A percentile compares a stretch with the other conserved stretches of the same genome.
Conservation (phyloP, 2,888 invertebrate species). For the Clanis bilineata region DNA sequence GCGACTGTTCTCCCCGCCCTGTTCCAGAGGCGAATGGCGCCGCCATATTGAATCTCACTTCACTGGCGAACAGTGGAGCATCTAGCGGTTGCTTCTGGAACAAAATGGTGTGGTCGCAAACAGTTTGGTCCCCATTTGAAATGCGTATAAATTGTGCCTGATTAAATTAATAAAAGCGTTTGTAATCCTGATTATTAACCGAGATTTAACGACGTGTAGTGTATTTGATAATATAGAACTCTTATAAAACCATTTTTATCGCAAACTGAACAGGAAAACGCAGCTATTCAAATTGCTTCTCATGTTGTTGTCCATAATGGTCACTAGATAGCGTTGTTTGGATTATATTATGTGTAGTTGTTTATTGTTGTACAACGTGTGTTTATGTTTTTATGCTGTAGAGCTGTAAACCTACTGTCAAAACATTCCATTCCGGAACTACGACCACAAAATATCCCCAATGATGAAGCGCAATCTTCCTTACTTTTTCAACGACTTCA, state of each 20-base stretch:
- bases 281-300: background rate
- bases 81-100: constrained; percentile 60
- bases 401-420: constrained; percentile 10
- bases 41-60: constrained; percentile 77
- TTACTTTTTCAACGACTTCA: background rate
- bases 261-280: no score
- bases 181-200: background rate
- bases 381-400: constrained; percentile 25
- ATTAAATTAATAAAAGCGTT: background rate
- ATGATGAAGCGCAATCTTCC: constrained; percentile 17
- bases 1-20: constrained; percentile 81
- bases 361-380: constrained; percentile 18
- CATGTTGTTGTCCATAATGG: constrained; percentile 25
- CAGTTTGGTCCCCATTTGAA: background rate
- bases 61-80: constrained; percentile 54
- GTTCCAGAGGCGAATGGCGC: constrained; percentile 78
- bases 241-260: background rate
- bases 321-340: constrained; percentile 49
- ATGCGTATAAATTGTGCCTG: background rate
- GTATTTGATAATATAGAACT: background rate
- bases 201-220: no score
- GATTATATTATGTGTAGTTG: constrained; percentile 18
- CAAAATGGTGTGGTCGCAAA: constrained; percentile 32
- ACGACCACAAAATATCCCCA: background rate
- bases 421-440: constrained; percentile 9